Percentiles rank a stretch among this genome's conserved stretches.
These are phyloP conservation scores for Nomada flava DNA, from an alignment of 2,888 invertebrate species.

Conservation along the genomic window DNA sequence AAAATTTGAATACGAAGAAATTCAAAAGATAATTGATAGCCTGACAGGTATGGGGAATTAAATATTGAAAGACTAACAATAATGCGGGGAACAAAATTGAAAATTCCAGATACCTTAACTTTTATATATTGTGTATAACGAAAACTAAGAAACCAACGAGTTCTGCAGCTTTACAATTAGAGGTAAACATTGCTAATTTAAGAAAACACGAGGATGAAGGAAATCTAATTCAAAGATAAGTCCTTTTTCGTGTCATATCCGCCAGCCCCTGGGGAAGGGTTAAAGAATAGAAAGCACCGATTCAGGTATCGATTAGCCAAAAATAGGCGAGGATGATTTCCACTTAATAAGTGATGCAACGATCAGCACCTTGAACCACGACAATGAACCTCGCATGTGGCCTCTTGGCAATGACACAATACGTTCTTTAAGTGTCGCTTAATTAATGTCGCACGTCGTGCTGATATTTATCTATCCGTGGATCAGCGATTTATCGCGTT, in stretches of 20 bases:
- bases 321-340: slow-evolving; percentile 32
- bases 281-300: slow-evolving; percentile 7
- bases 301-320: slow-evolving; percentile 28
- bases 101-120: too few species aligned
- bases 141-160: too few species aligned
- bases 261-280: too few species aligned
- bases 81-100: neutral
- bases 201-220: neutral
- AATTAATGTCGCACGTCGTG: slow-evolving; percentile 49
- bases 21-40: too few species aligned
- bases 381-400: slow-evolving; percentile 77
- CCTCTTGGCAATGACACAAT: slow-evolving; percentile 52
- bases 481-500: slow-evolving; percentile 26
- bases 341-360: slow-evolving; percentile 47
- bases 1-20: too few species aligned
- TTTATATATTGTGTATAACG: too few species aligned
- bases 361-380: slow-evolving; percentile 77
- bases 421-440: slow-evolving; percentile 52
- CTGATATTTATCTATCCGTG: slow-evolving; percentile 45
- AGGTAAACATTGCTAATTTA: neutral
- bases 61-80: neutral
- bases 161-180: too few species aligned
- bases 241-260: too few species aligned
- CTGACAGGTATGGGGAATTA: too few species aligned
- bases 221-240: too few species aligned